Conservation (phyloP, 2,888 invertebrate genomes). For the Gari tellinella region DNA sequence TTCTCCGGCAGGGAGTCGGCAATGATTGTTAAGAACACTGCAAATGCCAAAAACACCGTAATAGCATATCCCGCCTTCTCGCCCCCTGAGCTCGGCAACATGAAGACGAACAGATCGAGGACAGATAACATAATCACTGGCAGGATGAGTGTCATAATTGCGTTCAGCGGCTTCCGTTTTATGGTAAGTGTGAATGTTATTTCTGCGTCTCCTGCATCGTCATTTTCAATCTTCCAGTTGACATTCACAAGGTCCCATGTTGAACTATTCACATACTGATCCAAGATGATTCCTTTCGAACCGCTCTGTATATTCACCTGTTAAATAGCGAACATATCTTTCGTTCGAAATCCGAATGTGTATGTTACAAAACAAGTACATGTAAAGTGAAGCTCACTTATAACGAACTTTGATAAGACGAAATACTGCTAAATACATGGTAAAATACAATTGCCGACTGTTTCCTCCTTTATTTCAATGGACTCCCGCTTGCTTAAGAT, state of each 20-base stretch:
- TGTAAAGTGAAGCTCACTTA: no score
- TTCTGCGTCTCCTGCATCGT: conserved; percentile 14
- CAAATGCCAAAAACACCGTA: conserved; percentile 51
- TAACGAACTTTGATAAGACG: no score
- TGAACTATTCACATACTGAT: conserved; percentile 29
- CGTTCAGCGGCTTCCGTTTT: conserved; percentile 38
- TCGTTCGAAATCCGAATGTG: no score
- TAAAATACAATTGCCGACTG: no score
- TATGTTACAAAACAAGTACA: no score
- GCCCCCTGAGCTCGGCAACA: conserved; percentile 45
- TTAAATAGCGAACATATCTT: conserved; percentile 2
- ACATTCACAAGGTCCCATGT: conserved; percentile 36
- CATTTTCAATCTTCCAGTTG: not conserved
- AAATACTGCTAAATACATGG: no score
- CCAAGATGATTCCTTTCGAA: conserved; percentile 23
- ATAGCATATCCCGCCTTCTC: conserved; percentile 48
- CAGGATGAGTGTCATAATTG: conserved; percentile 33
- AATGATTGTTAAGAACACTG: conserved; percentile 47
- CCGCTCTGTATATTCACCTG: conserved; percentile 38
- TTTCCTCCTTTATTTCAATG: no score
- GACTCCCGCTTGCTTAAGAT: no score
- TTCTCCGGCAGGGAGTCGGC: conserved; percentile 39
- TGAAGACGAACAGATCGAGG: conserved; percentile 38
- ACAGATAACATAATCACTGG: conserved; percentile 40
- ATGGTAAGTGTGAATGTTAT: conserved; percentile 35